Base-by-base conservation (phyloP, 2,888 invertebrate genomes). In the Bombylius major region DNA sequence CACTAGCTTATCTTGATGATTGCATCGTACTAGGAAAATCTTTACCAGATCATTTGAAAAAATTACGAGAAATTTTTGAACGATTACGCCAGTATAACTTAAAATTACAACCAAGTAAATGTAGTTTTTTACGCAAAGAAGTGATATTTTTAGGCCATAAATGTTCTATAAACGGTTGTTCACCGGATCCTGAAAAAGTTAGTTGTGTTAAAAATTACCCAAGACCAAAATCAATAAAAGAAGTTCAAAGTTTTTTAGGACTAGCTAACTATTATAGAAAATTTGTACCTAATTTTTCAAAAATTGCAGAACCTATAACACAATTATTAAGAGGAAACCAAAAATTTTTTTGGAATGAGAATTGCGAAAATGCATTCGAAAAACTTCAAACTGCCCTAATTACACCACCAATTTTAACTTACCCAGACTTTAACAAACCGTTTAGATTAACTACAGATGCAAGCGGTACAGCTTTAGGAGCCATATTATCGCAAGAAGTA, bases 361-460 rank as follows among this genome's bases (percentile, higher is more conserved):
- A 48, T 13, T 67, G 5, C 64, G 64, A 34, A 53, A 70, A 52
- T 42, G 13, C 12, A n/a, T 46, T 52, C n/a, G 33, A 46, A 14
- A 33, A n/a, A 6, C 6, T 52, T 5, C 32, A 46, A 32, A 13
- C 32, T 5, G 31, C 44, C 9, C 14, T 46, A 46, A 46, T 32
- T 32, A 12, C 11, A 44, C 6, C 51, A 8, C 31, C 51, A 23
- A 42, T 51, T 4, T 36, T 44, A 23, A 8, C 5, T 5, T 44
- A 51, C 13, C 44, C 44, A 23, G 44, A 44, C 3, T 51, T 23
- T 42, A 12, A 42, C 5, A 39, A 51, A 31, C 23, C 6, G 5
- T 68, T 67, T 50, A 48, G 56, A 9, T 13, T 67, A n/a, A 64
- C 65, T 4, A 65, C 65, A 1, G 67, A 67, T 48, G 66, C 67